phyloP scores from a whole-genome alignment of 2,113 vertebrate species.

The Oxyura jamaicensis region DNA sequence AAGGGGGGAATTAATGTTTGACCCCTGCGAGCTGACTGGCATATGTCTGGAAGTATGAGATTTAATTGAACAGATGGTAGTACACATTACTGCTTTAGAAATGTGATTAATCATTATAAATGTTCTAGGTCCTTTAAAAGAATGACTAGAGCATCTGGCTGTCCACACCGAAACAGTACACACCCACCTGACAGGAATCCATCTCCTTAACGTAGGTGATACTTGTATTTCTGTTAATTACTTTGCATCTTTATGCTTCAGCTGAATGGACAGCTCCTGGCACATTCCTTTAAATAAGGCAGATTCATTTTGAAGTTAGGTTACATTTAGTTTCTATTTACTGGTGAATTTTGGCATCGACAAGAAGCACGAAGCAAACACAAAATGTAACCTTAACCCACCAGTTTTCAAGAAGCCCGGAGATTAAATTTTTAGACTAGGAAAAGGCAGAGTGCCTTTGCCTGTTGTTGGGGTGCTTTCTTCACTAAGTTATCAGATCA shows the following conservation, averaged over 20 bases:
- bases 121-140: conserved; percentile 63
- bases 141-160: conserved; percentile 61
- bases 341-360: conserved; percentile 1
- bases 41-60: conserved; percentile 24
- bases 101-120: conserved; percentile 65
- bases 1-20: background rate
- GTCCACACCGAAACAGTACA: conserved; percentile 10
- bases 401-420: background rate
- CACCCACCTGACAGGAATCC: conserved; percentile 63
- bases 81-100: conserved; percentile 47
- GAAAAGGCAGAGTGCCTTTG: background rate
- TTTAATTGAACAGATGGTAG: conserved; percentile 65
- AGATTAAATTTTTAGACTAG: background rate
- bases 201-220: conserved; percentile 11
- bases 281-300: conserved; percentile 1
- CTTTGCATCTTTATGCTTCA: conserved; percentile 26
- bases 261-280: conserved; percentile 8
- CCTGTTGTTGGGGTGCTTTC: background rate
- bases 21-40: conserved; percentile 30
- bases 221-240: conserved; percentile 39
- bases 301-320: background rate
- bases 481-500: background rate
- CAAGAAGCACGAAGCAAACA: background rate
- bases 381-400: background rate
- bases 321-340: background rate